A percentile compares a stretch with the other conserved stretches of the same genome.
These are phyloP conservation scores for Esox lucius DNA, from an alignment of 2,797 vertebrate species.

Conservation along the genomic window DNA sequence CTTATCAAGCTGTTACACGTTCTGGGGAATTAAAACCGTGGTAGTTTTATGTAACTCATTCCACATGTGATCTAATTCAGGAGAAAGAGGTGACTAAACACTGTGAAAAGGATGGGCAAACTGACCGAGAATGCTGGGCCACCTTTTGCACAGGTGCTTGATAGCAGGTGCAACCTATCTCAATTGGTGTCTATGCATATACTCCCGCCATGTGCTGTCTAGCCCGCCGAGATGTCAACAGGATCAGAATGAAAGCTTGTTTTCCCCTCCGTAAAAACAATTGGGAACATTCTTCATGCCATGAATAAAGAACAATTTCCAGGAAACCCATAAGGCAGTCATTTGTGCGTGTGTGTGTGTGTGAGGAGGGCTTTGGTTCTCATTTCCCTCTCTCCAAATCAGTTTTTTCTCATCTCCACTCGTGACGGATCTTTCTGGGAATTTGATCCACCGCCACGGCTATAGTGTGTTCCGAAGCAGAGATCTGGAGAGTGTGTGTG, in stretches of 20 bases:
- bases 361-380: constrained; percentile 16
- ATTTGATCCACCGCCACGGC: constrained; percentile 45
- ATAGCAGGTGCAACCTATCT: neutral
- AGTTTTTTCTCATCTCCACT: constrained; percentile 23
- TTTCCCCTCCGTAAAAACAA: constrained; percentile 13
- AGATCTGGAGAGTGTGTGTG: constrained; percentile 39
- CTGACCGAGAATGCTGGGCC: neutral
- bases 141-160: neutral
- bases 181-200: neutral
- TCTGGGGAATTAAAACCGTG: constrained; percentile 7
- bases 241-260: neutral
- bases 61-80: too few relatives aligned
- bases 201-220: too few relatives aligned
- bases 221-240: neutral
- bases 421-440: constrained; percentile 66
- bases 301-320: constrained; percentile 39
- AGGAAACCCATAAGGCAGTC: constrained; percentile 55
- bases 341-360: constrained; percentile 37
- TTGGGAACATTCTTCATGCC: constrained; percentile 21
- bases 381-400: constrained; percentile 36
- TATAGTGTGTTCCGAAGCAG: constrained; percentile 41
- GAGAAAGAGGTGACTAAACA: too few relatives aligned
- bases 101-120: too few relatives aligned
- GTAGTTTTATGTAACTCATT: too few relatives aligned
- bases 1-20: constrained; percentile 25